A percentile compares a stretch with the other conserved stretches of the same genome.
Evolutionary conservation across 2,888 invertebrate genomes (phyloP).

Genomic region (Oxycera nigricornis): DNA sequence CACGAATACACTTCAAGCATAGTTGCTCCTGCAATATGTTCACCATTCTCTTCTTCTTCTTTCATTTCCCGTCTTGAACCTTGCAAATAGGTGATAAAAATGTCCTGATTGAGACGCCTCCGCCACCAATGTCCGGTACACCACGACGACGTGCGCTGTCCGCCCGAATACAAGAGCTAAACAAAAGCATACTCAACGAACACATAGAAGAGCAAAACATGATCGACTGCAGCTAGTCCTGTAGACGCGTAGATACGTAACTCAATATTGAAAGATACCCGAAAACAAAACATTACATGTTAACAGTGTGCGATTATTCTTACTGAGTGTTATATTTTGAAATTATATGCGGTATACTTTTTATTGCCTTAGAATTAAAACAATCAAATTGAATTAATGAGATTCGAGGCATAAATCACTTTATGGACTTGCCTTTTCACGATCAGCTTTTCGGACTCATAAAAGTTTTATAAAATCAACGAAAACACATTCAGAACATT

Average conservation of each 20-base stretch:
- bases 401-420: too few species aligned
- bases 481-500: too few species aligned
- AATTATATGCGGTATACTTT: too few species aligned
- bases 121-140: constrained; percentile 63
- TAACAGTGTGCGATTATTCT: too few species aligned
- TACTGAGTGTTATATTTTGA: too few species aligned
- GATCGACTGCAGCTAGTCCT: constrained; percentile 41
- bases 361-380: too few species aligned
- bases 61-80: constrained; percentile 21
- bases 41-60: constrained; percentile 1
- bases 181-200: constrained; percentile 61
- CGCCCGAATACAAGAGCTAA: constrained; percentile 61
- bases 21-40: neutral
- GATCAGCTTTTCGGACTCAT: too few species aligned
- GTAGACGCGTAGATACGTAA: constrained; percentile 42
- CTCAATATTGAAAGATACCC: too few species aligned
- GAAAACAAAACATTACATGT: too few species aligned
- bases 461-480: too few species aligned
- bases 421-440: too few species aligned
- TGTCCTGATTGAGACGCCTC: constrained; percentile 79
- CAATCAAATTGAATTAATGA: too few species aligned
- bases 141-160: constrained; percentile 61
- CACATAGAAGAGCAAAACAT: constrained; percentile 53
- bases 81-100: constrained; percentile 74
- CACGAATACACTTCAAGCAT: neutral